Base-by-base conservation (phyloP, 2,797 vertebrate genomes). In the Adelosebastes latens region DNA sequence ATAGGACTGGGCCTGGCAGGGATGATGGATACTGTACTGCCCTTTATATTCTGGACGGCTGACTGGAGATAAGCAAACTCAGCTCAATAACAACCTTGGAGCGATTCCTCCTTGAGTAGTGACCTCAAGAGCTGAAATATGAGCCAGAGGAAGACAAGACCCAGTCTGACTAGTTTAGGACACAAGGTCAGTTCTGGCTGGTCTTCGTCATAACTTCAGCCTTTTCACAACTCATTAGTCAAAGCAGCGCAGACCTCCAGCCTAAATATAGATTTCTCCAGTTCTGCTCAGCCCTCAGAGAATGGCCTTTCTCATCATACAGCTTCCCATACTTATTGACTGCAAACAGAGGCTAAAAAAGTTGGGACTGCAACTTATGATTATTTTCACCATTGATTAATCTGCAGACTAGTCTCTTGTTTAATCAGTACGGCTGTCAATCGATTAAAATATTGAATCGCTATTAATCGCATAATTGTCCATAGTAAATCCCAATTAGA, bases 181-280 rank as follows among this genome's bases (percentile, higher is more conserved):
- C 67, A 75, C 49, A 65, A 75, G 80, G 80, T 62, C 79, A 65
- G 22, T 36, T 88, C 24, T 60, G 67, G 70, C 77, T 73, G 69
- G 29, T 73, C 67, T 65, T 62, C 14, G 29, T 84, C 27, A 86
- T 72, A 84, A 86, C 83, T 69, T 27, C 20, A 56, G 52, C 36
- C 25, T 83, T 77, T 80, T 72, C 56, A 70, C 66, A 85, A 77
- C 22, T 75, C 69, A 84, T 75, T 42, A 74, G 75, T 85, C 79
- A 85, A 88, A 79, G 75, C 64, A 69, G 32, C 25, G 31, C 31
- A 76, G 69, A 56, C 13, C 18, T 63, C 56, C n/a, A 70, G 69
- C 12, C 87, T 81, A 87, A 89, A 84, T 88, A 90, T 53, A 85
- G 65, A 80, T 77, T 72, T 67, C 22, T 86, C n/a, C 39, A 72